Evolutionary conservation across 2,888 invertebrate genomes (phyloP).

Genomic region (Philopedon plagiatum): DNA sequence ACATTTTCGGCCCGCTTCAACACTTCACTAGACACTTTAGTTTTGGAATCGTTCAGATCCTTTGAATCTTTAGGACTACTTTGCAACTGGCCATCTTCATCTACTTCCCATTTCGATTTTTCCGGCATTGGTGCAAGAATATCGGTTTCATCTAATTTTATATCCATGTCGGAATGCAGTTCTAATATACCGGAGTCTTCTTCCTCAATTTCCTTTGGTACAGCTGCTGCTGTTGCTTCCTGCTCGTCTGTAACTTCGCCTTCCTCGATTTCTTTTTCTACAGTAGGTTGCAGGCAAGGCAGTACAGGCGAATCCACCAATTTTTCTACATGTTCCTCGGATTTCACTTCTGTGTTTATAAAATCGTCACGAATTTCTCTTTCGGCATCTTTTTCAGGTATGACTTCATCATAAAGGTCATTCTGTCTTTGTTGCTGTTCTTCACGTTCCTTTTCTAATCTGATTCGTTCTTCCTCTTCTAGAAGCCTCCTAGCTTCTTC

Average conservation of each 20-base stretch:
- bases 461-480: conserved; percentile 71
- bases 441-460: conserved; percentile 3
- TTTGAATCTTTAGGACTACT: conserved; percentile 55
- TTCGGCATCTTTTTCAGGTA: conserved; percentile 35
- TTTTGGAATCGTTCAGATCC: conserved; percentile 62
- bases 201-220: conserved; percentile 64
- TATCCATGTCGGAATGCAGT: conserved; percentile 73
- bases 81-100: conserved; percentile 71
- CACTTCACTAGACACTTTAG: conserved; percentile 88
- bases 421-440: conserved; percentile 31
- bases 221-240: conserved; percentile 50
- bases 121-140: conserved; percentile 83
- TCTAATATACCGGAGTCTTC: conserved; percentile 73
- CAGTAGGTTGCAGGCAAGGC: too few relatives aligned
- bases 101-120: conserved; percentile 91
- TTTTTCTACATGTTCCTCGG: conserved; percentile 16
- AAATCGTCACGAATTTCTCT: conserved; percentile 32
- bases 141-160: conserved; percentile 72
- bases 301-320: too few relatives aligned
- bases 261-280: conserved; percentile 50
- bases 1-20: conserved; percentile 93
- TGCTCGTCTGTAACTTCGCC: conserved; percentile 55
- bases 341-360: background rate
- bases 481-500: conserved; percentile 63
- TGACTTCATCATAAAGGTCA: conserved; percentile 43